Evolutionary conservation across 2,797 vertebrate genomes (phyloP).

Genomic region (Myioborus melanocephalus): DNA sequence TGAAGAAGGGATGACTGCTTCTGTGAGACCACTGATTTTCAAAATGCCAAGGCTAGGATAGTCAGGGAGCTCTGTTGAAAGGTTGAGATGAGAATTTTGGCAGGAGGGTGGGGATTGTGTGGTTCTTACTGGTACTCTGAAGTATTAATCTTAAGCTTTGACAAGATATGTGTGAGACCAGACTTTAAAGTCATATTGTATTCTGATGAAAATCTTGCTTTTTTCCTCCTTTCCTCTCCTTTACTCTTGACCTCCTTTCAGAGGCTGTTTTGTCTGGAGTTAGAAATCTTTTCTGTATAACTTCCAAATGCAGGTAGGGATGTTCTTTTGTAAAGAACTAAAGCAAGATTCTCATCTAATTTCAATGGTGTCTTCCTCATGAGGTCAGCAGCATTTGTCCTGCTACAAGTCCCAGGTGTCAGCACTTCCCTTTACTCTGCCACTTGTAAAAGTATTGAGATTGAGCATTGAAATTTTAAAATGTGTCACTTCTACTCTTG

Average conservation of each 20-base stretch:
- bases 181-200: background rate
- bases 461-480: background rate
- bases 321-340: background rate
- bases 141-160: background rate
- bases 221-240: conserved; percentile 7
- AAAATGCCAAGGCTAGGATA: background rate
- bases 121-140: background rate
- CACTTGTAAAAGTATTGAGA: background rate
- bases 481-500: background rate
- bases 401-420: background rate
- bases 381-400: background rate
- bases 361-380: background rate
- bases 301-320: background rate
- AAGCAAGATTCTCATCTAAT: background rate
- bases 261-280: conserved; percentile 1
- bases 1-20: background rate
- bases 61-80: background rate
- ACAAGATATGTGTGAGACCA: background rate
- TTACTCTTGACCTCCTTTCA: conserved; percentile 21
- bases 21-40: background rate
- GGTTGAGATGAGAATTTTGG: background rate
- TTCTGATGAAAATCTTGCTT: conserved; percentile 25
- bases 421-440: background rate
- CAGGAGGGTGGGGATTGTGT: background rate
- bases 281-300: background rate